Conservation (phyloP, 1,140 invertebrate genomes). For the Drosophila neocordata region DNA sequence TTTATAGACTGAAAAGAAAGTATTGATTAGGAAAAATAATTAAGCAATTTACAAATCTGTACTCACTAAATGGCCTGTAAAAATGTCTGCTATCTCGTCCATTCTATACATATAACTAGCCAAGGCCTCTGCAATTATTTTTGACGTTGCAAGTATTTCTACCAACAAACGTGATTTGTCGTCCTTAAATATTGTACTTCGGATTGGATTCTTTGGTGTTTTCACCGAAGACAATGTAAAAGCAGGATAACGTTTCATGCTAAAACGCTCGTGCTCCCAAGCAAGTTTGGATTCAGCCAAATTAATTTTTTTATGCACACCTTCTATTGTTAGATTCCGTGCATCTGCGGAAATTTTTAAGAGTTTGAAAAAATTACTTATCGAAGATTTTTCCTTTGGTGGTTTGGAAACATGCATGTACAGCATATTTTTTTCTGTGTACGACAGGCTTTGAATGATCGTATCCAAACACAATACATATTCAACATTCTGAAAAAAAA, state of each 20-base stretch:
- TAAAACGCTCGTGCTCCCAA: constrained; percentile 99
- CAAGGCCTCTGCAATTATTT: constrained; percentile 91
- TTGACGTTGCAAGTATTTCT: constrained; percentile 85
- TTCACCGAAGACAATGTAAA: constrained; percentile 94
- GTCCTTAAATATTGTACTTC: constrained; percentile 86
- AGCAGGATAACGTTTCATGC: constrained; percentile 94
- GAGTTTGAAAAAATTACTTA: constrained; percentile 88
- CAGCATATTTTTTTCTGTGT: constrained; percentile 84
- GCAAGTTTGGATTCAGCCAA: constrained; percentile 95
- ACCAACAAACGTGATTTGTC: constrained; percentile 60
- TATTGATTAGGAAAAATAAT: not conserved
- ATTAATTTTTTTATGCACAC: constrained; percentile 98
- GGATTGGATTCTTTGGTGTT: constrained; percentile 85
- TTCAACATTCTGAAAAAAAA: constrained; percentile 88
- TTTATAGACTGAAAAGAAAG: constrained; percentile 56
- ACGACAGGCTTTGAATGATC: constrained; percentile 85
- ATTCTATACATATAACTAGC: constrained; percentile 94
- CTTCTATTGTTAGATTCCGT: constrained; percentile 86
- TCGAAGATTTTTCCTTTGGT: constrained; percentile 92
- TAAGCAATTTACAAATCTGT: not conserved
- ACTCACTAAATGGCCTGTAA: constrained; percentile 69
- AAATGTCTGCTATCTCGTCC: constrained; percentile 57
- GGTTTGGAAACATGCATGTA: constrained; percentile 98
- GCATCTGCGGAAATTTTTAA: constrained; percentile 85
- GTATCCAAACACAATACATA: constrained; percentile 97